Evolutionary conservation across 2,113 vertebrate genomes (phyloP).

Genomic region (Lepus europaeus): DNA sequence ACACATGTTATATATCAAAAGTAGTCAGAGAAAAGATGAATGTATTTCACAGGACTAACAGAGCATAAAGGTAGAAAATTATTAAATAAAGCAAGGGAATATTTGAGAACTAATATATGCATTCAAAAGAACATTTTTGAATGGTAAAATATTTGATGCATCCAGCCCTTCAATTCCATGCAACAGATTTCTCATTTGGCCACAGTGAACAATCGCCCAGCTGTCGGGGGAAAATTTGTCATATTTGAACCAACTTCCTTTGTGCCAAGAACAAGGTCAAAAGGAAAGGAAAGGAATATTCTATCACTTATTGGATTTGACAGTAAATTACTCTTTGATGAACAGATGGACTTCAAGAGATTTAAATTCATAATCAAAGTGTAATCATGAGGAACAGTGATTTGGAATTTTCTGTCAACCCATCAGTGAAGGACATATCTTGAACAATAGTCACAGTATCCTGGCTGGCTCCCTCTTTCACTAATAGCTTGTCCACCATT

Average conservation of each 20-base stretch:
- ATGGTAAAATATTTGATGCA: slow-evolving; percentile 57
- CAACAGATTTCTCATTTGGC: slow-evolving; percentile 78
- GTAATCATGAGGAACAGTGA: slow-evolving; percentile 66
- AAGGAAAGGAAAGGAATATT: slow-evolving; percentile 65
- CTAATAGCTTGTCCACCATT: not conserved
- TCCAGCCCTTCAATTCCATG: slow-evolving; percentile 57
- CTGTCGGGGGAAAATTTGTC: slow-evolving; percentile 74
- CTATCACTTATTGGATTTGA: slow-evolving; percentile 76
- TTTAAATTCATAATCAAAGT: slow-evolving; percentile 78
- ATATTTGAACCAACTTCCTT: slow-evolving; percentile 61
- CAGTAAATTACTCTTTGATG: slow-evolving; percentile 76
- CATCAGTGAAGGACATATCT: slow-evolving; percentile 49
- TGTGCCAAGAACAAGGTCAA: slow-evolving; percentile 80
- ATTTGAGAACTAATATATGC: slow-evolving; percentile 42
- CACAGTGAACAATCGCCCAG: slow-evolving; percentile 69
- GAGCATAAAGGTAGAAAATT: slow-evolving; percentile 59
- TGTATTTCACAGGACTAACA: slow-evolving; percentile 23
- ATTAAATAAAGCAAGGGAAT: slow-evolving; percentile 52
- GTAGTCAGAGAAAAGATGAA: not conserved
- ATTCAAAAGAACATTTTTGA: slow-evolving; percentile 46
- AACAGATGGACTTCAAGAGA: slow-evolving; percentile 78
- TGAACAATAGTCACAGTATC: not conserved
- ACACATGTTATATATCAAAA: slow-evolving; percentile 40
- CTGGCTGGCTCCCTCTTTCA: not conserved
- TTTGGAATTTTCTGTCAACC: slow-evolving; percentile 57